phyloP scores from a whole-genome alignment of 2,888 invertebrate genomes.

The Nycteola revayana region DNA sequence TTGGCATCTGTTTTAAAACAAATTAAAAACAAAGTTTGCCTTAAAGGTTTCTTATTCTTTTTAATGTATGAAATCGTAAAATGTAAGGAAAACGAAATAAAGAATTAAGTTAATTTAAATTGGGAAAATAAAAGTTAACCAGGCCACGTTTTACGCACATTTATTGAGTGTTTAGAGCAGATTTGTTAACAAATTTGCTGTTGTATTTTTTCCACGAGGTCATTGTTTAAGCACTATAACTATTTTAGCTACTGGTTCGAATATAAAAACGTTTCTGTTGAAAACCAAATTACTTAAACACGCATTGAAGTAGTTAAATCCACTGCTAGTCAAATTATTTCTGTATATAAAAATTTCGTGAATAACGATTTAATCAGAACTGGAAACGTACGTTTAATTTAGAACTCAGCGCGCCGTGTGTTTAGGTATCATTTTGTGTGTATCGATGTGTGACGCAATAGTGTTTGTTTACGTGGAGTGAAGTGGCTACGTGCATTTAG shows the following conservation, averaged over 20 bases:
- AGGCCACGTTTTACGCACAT: too few species aligned
- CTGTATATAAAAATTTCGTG: constrained; percentile 48
- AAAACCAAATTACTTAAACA: constrained; percentile 7
- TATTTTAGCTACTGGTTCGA: neutral
- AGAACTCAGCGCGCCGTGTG: constrained; percentile 29
- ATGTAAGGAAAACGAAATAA: too few species aligned
- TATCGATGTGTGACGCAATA: constrained; percentile 60
- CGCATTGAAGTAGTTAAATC: constrained; percentile 17
- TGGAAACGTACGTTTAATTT: constrained; percentile 19
- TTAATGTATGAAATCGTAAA: too few species aligned
- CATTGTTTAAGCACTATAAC: constrained; percentile 20
- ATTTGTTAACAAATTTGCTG: too few species aligned
- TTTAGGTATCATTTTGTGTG: constrained; percentile 49
- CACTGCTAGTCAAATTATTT: constrained; percentile 41
- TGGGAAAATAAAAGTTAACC: too few species aligned
- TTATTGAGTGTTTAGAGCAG: too few species aligned
- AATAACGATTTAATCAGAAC: constrained; percentile 53
- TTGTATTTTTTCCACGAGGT: constrained; percentile 17
- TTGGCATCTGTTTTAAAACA: too few species aligned
- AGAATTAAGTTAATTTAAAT: too few species aligned
- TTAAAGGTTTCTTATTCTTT: too few species aligned
- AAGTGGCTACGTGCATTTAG: constrained; percentile 56
- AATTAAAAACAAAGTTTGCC: too few species aligned
- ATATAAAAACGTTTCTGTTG: constrained; percentile 17
- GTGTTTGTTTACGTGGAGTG: constrained; percentile 69